Evolutionary conservation across 2,888 invertebrate species (phyloP).

Genomic region (Magallana nippona): DNA sequence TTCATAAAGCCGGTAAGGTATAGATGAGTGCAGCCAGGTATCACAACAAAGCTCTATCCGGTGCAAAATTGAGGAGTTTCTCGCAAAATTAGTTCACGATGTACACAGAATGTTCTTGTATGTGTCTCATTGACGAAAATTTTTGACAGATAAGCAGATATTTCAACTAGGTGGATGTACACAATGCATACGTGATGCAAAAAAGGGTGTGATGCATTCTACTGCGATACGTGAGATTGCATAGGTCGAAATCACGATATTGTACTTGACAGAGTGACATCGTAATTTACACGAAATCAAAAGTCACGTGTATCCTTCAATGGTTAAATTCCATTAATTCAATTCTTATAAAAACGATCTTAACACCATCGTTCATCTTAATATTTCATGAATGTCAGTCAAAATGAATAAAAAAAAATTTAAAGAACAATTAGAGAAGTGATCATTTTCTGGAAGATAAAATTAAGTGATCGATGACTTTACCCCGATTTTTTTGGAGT

Average conservation of each 20-base stretch:
- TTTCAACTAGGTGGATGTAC: too few relatives aligned
- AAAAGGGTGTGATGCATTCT: too few relatives aligned
- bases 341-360: not conserved
- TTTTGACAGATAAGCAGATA: too few relatives aligned
- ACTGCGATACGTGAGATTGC: too few relatives aligned
- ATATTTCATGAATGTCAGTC: not conserved
- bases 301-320: not conserved
- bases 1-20: not conserved
- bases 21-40: not conserved
- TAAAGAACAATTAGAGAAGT: not conserved
- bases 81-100: too few relatives aligned
- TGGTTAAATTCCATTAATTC: conserved; percentile 3
- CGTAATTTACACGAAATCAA: too few relatives aligned
- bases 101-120: too few relatives aligned
- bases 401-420: not conserved
- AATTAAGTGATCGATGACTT: not conserved
- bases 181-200: too few relatives aligned
- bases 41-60: not conserved
- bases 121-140: too few relatives aligned
- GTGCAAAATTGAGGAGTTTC: too few relatives aligned
- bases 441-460: not conserved
- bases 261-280: too few relatives aligned
- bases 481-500: not conserved
- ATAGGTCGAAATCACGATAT: too few relatives aligned
- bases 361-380: not conserved